Conservation (phyloP, 2,113 vertebrate genomes). For the Syrmaticus mikado region DNA sequence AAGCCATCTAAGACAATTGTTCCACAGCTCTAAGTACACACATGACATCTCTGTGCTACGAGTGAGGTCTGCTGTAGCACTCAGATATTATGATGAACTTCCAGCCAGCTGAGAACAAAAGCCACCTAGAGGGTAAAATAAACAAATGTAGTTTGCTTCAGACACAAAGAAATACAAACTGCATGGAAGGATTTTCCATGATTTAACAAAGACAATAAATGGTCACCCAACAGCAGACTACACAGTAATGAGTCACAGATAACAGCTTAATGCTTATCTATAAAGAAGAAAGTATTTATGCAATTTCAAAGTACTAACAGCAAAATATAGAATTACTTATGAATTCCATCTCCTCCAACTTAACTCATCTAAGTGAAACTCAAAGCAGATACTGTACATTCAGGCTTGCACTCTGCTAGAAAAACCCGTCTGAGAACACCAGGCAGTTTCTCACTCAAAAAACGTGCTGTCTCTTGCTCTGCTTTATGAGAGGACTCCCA, state of each 20-base stretch:
- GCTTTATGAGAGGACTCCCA: neutral
- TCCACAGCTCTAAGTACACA: neutral
- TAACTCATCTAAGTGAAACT: neutral
- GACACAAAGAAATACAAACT: slow-evolving; percentile 26
- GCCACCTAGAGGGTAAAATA: slow-evolving; percentile 25
- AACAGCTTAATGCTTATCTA: slow-evolving; percentile 12
- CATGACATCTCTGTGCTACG: neutral
- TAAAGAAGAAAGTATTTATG: neutral
- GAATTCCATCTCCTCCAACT: neutral
- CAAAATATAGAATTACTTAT: neutral
- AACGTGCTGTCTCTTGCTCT: neutral
- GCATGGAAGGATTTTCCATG: slow-evolving; percentile 15
- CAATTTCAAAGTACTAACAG: neutral
- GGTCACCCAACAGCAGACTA: neutral
- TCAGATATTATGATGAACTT: neutral
- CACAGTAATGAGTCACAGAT: neutral
- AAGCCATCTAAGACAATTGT: neutral
- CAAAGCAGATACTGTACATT: neutral
- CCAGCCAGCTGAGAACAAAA: slow-evolving; percentile 31
- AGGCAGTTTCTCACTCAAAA: neutral
- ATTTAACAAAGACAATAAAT: slow-evolving; percentile 31
- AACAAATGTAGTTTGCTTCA: slow-evolving; percentile 2
- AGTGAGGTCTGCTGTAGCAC: neutral
- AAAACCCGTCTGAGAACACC: neutral
- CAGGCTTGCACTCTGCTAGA: neutral